Base-by-base conservation (phyloP, 2,888 invertebrate species). In the Cantharis rufa region DNA sequence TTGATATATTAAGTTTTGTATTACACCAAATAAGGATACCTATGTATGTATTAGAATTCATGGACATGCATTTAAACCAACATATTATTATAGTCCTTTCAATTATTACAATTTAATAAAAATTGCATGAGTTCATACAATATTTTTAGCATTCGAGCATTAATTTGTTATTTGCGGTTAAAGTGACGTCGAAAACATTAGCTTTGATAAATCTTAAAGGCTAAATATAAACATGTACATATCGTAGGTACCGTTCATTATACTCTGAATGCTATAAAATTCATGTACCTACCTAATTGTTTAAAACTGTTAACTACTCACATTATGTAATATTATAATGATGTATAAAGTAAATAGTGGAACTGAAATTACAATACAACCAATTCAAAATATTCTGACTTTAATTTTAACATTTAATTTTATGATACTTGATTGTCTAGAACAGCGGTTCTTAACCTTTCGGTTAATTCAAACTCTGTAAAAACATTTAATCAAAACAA, bases 31-130 rank as follows among this genome's bases (percentile, higher is more conserved):
- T 76, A 70, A 72, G 70, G 70, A 69, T 72, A 24, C 9, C 24
- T 24, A 72, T 76, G 72, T 24, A 72, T 76, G 72, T 76, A 72
- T 72, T 72, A 72, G 27, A 15, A 70, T 70, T 76, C 72, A 76
- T 70, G 76, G 72, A 76, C 76, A 76, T 18, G 28, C 18, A 61
- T 68, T 61, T 32, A 16, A 69, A 48, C 48, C n/a, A 69, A 16
- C 32, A 13, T n/a, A n/a, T 18, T 24, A 24, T 15, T 27, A 24
- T 24, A 69, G 32, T 32, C 11, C 11, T 15, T 15, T 32, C 24
- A 48, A 48, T 48, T 48, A 48, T 48, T 48, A 48, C 48, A 48
- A 48, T 48, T 48, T n/a, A 48, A 48, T 48, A n/a, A 48, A 48
- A 48, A 48, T 48, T 48, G n/a, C 1, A 48, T 48, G 48, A 48